Evolutionary conservation across 2,888 invertebrate species (phyloP), one percentile per base, ranked within the genome.

Genomic region (Saturnia japonica): DNA sequence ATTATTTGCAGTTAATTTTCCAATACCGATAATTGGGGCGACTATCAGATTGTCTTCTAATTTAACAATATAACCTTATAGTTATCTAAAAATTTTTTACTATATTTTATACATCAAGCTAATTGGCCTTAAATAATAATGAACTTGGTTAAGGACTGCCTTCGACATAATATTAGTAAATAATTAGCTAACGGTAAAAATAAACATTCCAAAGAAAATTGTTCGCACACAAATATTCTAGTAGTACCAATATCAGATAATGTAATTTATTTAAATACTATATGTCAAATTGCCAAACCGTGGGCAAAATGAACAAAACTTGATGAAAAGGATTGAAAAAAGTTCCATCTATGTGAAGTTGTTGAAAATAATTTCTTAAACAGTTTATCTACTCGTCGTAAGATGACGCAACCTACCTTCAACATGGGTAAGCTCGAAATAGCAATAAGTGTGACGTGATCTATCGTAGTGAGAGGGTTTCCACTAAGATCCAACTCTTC

Each of bases 401-500:
- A 60, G 4, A 9, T 75, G 60, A 72, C 40, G 22, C 68, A 68
- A 70, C 82, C 73, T 81, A 97, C 97, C 94, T 96, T 96, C 64
- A 97, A 86, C 77, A 93, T 89, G 0, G 93, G 85, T 68, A 97
- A 86, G 72, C 95, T 95, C 0, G 95, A 94, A 28, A 98, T 95
- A 0, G 97, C 97, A 0, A 95, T 90, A 0, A 95, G 80, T 0
- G 96, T 96, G 19, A 91, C 91, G 11, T 94, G 90, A 80, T 97
- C 96, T 9, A 97, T 94, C 0, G 95, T 91, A 19, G 91, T 91
- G 19, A 98, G 91, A 0, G 96, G 96, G 87, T 98, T 98, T n/a
- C 95, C 95, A 74, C 95, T 95, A 40, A 98, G 89, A 78, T 95
- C 95, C 68, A 98, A 85, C 19, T 95, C 94, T 76, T 96, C 95